These are phyloP conservation scores for Mylabris phalerata DNA, from an alignment of 1,140 invertebrate genomes.

Conservation along the genomic window DNA sequence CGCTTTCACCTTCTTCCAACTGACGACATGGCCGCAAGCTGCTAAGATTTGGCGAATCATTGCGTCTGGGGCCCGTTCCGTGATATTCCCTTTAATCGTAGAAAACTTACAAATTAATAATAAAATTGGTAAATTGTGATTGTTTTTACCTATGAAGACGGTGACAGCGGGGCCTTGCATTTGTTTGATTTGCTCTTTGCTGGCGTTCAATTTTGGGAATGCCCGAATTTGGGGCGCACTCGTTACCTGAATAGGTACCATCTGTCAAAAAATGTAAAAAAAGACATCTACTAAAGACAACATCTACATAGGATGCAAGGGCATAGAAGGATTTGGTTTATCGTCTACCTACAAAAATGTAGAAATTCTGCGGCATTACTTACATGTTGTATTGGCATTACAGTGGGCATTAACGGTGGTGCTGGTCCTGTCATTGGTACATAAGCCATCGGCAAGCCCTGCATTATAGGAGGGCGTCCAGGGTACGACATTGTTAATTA, in stretches of 20 bases:
- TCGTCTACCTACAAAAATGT: neutral
- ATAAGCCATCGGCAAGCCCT: constrained; percentile 48
- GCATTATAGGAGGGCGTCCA: constrained; percentile 51
- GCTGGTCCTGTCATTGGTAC: constrained; percentile 44
- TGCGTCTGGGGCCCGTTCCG: constrained; percentile 87
- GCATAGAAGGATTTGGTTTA: constrained; percentile 21
- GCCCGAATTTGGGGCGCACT: constrained; percentile 40
- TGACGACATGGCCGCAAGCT: constrained; percentile 85
- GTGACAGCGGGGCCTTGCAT: constrained; percentile 82
- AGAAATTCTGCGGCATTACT: constrained; percentile 28
- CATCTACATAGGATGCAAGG: constrained; percentile 7
- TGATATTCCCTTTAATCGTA: constrained; percentile 77
- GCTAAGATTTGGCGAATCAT: constrained; percentile 90
- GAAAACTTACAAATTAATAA: neutral
- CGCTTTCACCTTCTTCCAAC: constrained; percentile 96
- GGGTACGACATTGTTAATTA: constrained; percentile 45
- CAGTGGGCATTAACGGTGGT: constrained; percentile 45
- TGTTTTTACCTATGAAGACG: constrained; percentile 74
- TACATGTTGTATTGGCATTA: constrained; percentile 48
- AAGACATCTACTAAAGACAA: constrained; percentile 22
- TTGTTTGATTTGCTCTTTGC: constrained; percentile 43
- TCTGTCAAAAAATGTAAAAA: constrained; percentile 28
- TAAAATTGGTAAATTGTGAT: neutral
- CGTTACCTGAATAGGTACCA: constrained; percentile 50
- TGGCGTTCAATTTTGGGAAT: constrained; percentile 38